phyloP scores from a whole-genome alignment of 2,113 vertebrate genomes.

The Acanthochromis polyacanthus region DNA sequence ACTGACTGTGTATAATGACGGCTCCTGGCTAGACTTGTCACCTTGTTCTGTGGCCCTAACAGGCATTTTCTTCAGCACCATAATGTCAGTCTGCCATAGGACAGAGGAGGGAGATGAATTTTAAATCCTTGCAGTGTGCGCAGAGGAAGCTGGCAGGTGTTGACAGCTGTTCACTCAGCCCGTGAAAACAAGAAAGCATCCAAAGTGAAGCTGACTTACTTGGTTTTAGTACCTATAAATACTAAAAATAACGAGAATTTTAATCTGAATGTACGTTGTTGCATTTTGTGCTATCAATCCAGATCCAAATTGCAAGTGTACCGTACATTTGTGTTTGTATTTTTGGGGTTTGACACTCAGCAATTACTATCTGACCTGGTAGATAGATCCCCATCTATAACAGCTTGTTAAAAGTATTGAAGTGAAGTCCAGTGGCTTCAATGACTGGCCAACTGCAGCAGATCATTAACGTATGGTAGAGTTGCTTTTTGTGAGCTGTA shows the following conservation, averaged over 20 bases:
- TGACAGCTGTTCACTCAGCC: slow-evolving; percentile 41
- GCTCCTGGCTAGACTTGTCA: slow-evolving; percentile 57
- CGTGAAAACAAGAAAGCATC: slow-evolving; percentile 17
- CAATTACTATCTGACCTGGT: background rate
- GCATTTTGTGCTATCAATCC: background rate
- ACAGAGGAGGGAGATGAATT: slow-evolving; percentile 51
- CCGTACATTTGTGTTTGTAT: background rate
- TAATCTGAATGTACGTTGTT: background rate
- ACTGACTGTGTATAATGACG: slow-evolving; percentile 51
- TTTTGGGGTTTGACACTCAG: background rate
- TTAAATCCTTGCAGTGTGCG: slow-evolving; percentile 37
- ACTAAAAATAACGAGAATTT: background rate
- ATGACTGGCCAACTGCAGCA: slow-evolving; percentile 1
- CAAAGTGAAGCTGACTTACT: background rate
- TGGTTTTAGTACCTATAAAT: slow-evolving; percentile 4
- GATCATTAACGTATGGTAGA: slow-evolving; percentile 24
- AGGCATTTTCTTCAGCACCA: slow-evolving; percentile 55
- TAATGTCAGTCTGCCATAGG: slow-evolving; percentile 67
- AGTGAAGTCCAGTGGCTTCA: background rate
- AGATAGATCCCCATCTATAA: background rate
- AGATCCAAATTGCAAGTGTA: background rate
- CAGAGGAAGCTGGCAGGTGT: slow-evolving; percentile 42
- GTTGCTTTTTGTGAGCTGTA: background rate
- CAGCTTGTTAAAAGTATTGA: slow-evolving; percentile 23
- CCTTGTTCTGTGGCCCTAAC: slow-evolving; percentile 61